Evolutionary conservation across 2,888 invertebrate genomes (phyloP).

Genomic region (Apamea monoglypha): DNA sequence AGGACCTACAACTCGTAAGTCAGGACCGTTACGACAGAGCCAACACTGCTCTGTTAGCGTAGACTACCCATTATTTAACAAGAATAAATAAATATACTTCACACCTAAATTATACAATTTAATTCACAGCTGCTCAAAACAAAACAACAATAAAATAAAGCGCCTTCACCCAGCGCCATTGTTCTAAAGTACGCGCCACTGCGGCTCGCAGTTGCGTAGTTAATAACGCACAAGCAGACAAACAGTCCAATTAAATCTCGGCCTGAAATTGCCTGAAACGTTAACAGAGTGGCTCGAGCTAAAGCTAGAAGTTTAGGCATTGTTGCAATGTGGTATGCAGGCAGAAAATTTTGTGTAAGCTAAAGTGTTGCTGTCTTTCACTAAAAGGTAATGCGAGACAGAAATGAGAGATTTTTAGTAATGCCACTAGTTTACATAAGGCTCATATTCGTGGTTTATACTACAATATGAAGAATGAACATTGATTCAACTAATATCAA

Average conservation of each 20-base stretch:
- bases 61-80: neutral
- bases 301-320: neutral
- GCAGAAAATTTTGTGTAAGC: neutral
- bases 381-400: neutral
- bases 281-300: constrained; percentile 1
- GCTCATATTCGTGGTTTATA: neutral
- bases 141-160: constrained; percentile 17
- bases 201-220: constrained; percentile 8
- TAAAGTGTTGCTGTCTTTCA: neutral
- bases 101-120: neutral
- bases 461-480: neutral
- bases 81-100: neutral
- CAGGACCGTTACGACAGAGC: no score
- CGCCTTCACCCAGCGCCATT: neutral
- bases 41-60: neutral
- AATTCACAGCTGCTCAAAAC: neutral
- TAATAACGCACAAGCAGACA: constrained; percentile 47
- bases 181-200: constrained; percentile 15
- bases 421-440: no score
- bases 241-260: constrained; percentile 47
- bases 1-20: no score
- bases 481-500: neutral
- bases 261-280: constrained; percentile 30
- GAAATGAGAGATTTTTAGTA: neutral
- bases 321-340: constrained; percentile 2